Conservation (phyloP, 1,140 invertebrate species). For the Cotesia typhae region DNA sequence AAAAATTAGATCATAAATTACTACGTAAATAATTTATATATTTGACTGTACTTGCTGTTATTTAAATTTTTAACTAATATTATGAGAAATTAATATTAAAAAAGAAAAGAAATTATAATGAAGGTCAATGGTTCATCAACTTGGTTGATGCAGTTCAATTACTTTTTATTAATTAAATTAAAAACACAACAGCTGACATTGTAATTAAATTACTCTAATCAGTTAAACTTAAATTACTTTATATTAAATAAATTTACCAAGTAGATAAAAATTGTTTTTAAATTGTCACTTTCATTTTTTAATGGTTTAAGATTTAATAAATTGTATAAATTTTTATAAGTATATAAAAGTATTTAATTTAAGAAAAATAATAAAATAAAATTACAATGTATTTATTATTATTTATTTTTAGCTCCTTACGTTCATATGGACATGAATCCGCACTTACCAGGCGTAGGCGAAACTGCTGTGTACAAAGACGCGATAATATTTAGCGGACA, state of each 20-base stretch:
- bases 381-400: too few relatives aligned
- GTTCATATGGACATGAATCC: constrained; percentile 89
- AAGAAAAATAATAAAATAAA: too few relatives aligned
- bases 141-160: constrained; percentile 1
- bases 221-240: too few relatives aligned
- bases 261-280: too few relatives aligned
- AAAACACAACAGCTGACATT: constrained; percentile 9
- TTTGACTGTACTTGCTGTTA: too few relatives aligned
- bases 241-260: too few relatives aligned
- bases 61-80: not conserved
- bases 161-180: constrained; percentile 5
- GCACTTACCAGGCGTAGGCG: constrained; percentile 71
- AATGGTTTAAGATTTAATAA: too few relatives aligned
- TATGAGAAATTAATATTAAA: not conserved
- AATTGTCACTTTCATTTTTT: too few relatives aligned
- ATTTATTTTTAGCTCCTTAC: constrained; percentile 73
- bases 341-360: too few relatives aligned
- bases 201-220: not conserved
- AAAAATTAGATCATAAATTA: too few relatives aligned
- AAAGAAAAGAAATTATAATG: not conserved
- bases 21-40: too few relatives aligned
- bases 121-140: constrained; percentile 5
- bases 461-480: constrained; percentile 82
- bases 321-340: too few relatives aligned
- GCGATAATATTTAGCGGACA: constrained; percentile 91